Evolutionary conservation across 1,140 invertebrate species (phyloP).

Genomic region (Apis cerana): DNA sequence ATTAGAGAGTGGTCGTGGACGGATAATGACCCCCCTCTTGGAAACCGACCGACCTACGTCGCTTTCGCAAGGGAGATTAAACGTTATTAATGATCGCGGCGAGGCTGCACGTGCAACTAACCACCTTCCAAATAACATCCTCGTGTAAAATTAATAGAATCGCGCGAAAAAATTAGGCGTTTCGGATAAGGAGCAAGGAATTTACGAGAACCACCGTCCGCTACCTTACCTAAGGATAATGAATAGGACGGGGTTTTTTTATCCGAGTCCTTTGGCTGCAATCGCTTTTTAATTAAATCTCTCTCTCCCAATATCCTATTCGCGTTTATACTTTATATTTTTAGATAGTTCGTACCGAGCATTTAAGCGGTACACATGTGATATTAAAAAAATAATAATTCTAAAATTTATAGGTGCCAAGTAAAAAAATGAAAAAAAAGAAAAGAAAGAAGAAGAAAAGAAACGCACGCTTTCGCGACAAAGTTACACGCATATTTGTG

Average conservation of each 20-base stretch:
- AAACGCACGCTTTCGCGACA: background rate
- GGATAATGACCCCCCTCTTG: slow-evolving; percentile 41
- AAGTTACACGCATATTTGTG: background rate
- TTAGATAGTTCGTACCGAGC: background rate
- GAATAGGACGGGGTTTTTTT: background rate
- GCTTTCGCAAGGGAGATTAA: slow-evolving; percentile 49
- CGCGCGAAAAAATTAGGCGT: background rate
- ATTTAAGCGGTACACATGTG: background rate
- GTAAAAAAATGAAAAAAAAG: background rate
- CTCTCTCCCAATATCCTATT: background rate
- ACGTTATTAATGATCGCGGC: slow-evolving; percentile 56
- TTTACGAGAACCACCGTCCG: background rate
- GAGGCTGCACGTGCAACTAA: background rate
- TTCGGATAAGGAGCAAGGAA: background rate
- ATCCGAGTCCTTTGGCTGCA: background rate
- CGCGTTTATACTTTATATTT: background rate
- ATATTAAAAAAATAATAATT: background rate
- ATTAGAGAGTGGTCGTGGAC: slow-evolving; percentile 43
- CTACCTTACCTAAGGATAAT: background rate
- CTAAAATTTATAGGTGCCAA: background rate
- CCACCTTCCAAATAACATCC: background rate
- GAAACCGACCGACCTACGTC: slow-evolving; percentile 28
- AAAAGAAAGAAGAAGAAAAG: background rate
- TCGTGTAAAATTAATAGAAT: slow-evolving; percentile 11
- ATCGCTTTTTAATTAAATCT: slow-evolving; percentile 11